Conservation (phyloP, 2,888 invertebrate genomes). For the Nomada flava region DNA sequence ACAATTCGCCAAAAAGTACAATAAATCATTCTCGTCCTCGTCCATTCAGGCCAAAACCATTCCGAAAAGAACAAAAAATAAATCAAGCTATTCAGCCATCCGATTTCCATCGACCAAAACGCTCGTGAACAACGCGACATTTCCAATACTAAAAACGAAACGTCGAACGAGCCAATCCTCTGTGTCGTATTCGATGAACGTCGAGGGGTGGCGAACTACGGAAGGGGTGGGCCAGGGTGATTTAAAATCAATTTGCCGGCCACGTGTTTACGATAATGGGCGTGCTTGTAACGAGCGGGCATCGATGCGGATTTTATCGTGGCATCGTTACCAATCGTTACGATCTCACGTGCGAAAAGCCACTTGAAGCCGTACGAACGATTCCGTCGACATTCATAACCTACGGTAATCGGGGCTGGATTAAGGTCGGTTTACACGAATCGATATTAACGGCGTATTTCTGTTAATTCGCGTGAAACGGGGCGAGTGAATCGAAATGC, state of each 20-base stretch:
- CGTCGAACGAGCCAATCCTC: not conserved
- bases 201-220: not conserved
- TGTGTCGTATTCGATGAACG: constrained; percentile 17
- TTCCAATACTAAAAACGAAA: not conserved
- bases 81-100: no score
- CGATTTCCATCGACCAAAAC: not conserved
- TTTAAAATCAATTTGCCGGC: constrained; percentile 71
- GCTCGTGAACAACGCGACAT: not conserved
- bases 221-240: constrained; percentile 33
- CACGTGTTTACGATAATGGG: constrained; percentile 71
- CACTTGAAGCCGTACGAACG: constrained; percentile 38
- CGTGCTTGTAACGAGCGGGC: constrained; percentile 54
- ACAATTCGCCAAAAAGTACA: no score
- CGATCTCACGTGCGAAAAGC: constrained; percentile 38
- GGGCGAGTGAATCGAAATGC: not conserved
- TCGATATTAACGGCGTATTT: constrained; percentile 20
- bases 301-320: constrained; percentile 63
- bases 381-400: constrained; percentile 68
- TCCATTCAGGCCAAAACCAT: no score
- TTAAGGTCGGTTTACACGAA: constrained; percentile 30
- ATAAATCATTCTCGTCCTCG: no score
- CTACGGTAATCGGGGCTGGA: constrained; percentile 39
- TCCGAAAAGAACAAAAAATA: no score
- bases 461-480: constrained; percentile 8
- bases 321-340: constrained; percentile 32